A percentile compares a stretch with the other conserved stretches of the same genome.
Conservation (phyloP, 2,113 vertebrate species). For the Canis aureus region DNA sequence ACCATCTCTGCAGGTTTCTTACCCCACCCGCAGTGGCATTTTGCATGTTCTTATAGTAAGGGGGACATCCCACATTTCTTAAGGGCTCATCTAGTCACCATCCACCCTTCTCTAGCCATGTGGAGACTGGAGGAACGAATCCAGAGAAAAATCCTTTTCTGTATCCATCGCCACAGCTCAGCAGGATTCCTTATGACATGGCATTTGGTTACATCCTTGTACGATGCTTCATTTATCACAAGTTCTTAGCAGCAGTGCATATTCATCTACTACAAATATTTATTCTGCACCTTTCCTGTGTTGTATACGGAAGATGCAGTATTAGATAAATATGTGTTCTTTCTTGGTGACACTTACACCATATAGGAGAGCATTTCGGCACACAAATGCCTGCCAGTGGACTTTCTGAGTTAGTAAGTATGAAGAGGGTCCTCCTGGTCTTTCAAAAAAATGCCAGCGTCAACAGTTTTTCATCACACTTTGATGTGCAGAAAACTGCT, state of each 20-base stretch:
- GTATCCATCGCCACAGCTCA: neutral
- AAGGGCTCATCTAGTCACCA: neutral
- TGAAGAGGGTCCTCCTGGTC: neutral
- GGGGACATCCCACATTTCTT: too few relatives aligned
- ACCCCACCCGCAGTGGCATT: neutral
- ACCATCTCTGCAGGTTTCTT: too few relatives aligned
- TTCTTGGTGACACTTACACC: neutral
- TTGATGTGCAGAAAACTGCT: neutral
- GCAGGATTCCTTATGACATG: neutral
- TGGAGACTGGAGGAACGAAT: neutral
- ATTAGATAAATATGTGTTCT: neutral
- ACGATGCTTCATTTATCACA: neutral
- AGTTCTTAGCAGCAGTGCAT: neutral
- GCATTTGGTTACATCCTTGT: neutral
- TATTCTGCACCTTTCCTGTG: neutral
- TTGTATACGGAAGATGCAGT: accelerated
- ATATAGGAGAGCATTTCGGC: neutral
- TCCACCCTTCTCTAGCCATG: neutral
- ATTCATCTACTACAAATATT: neutral
- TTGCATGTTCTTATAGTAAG: neutral
- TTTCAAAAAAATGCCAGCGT: too few relatives aligned
- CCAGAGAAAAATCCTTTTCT: neutral
- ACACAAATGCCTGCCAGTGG: neutral
- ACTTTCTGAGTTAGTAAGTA: neutral
- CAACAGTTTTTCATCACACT: neutral